Conservation (phyloP, 2,888 invertebrate species). For the Unio pictorum region DNA sequence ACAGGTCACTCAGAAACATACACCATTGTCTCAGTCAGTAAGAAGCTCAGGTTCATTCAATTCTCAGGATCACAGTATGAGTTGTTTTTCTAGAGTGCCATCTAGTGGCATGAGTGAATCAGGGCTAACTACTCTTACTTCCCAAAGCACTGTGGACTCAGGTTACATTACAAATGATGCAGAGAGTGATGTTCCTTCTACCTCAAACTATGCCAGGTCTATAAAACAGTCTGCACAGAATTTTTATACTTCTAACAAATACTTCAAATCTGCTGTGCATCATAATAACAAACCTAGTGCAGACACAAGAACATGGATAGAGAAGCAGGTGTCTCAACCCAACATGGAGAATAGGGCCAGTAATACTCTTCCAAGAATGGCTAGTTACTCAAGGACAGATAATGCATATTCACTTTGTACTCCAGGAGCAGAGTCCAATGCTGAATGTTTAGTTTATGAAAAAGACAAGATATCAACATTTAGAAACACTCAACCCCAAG, state of each 20-base stretch:
- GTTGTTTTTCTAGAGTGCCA: constrained; percentile 10
- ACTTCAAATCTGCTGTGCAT: constrained; percentile 19
- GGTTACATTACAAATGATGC: constrained; percentile 61
- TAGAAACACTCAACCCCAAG: neutral
- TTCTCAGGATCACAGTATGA: constrained; percentile 17
- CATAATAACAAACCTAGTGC: too few species aligned
- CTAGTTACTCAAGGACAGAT: too few species aligned
- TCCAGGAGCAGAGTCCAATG: too few species aligned
- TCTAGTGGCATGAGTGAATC: constrained; percentile 47
- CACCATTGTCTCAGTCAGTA: neutral
- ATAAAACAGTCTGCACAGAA: constrained; percentile 45
- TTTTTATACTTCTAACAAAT: constrained; percentile 33
- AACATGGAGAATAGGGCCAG: too few species aligned
- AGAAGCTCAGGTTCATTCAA: constrained; percentile 17
- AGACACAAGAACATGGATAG: too few species aligned
- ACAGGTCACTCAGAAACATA: constrained; percentile 1
- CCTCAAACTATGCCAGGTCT: constrained; percentile 40
- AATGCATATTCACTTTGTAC: too few species aligned
- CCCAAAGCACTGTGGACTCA: constrained; percentile 57
- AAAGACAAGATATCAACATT: too few species aligned
- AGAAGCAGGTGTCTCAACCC: too few species aligned
- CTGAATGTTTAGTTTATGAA: too few species aligned
- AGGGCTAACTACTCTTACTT: constrained; percentile 51
- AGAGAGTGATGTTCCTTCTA: constrained; percentile 47
- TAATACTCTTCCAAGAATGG: too few species aligned